Percentiles rank a stretch among this genome's conserved stretches.
Conservation (phyloP, 35 echinoderm and acorn worm genomes). For the Apostichopus japonicus region DNA sequence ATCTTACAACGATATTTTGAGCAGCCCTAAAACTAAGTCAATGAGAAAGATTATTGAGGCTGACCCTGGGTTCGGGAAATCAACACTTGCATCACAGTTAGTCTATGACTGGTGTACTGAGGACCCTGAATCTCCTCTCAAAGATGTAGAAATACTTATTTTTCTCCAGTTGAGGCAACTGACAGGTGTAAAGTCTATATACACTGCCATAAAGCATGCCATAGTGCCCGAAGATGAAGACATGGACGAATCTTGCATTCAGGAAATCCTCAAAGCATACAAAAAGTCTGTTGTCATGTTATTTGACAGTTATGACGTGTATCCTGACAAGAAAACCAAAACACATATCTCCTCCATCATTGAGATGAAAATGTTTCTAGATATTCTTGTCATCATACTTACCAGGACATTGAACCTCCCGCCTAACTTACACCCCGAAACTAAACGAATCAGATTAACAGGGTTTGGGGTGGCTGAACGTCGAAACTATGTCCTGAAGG, state of each 20-base stretch:
- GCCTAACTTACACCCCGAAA: neutral
- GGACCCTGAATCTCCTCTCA: neutral
- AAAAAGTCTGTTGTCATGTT: neutral
- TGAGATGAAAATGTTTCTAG: neutral
- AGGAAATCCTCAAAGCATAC: too few species aligned
- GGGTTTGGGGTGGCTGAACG: neutral
- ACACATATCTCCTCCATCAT: neutral
- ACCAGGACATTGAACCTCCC: neutral
- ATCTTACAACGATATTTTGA: too few species aligned
- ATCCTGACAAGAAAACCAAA: neutral
- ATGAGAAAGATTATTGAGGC: too few species aligned
- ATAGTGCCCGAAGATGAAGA: neutral
- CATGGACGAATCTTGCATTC: neutral
- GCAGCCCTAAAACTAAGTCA: too few species aligned
- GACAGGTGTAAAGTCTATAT: too few species aligned
- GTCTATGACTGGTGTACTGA: neutral
- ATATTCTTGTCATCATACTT: neutral
- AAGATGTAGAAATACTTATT: neutral
- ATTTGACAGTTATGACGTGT: neutral
- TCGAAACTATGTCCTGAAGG: neutral
- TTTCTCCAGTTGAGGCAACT: too few species aligned
- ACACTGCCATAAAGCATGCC: too few species aligned
- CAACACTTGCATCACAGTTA: neutral
- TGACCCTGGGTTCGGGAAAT: neutral
- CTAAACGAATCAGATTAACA: neutral